phyloP scores from a whole-genome alignment of 2,888 invertebrate genomes.

The Volucella inanis region DNA sequence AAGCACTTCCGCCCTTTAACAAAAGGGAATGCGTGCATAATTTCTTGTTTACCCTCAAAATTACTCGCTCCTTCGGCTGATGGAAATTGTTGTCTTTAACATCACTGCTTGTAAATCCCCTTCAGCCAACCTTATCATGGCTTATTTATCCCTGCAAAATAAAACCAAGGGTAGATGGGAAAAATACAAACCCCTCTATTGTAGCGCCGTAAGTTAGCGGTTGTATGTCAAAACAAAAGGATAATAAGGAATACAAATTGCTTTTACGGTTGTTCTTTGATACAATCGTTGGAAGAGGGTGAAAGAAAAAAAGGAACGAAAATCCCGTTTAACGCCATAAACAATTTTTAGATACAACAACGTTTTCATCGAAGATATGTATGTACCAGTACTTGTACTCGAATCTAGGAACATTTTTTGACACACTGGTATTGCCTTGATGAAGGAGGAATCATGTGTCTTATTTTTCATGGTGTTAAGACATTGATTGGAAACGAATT shows the following conservation, averaged over 20 bases:
- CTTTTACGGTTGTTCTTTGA: constrained; percentile 72
- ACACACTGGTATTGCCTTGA: background rate
- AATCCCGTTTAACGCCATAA: constrained; percentile 65
- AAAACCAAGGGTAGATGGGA: constrained; percentile 61
- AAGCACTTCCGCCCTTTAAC: constrained; percentile 43
- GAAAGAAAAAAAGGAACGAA: constrained; percentile 1
- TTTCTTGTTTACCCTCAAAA: constrained; percentile 75
- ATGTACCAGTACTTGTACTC: background rate
- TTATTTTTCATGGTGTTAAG: constrained; percentile 37
- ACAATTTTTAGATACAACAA: constrained; percentile 62
- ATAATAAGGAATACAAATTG: constrained; percentile 75
- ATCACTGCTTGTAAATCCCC: constrained; percentile 48
- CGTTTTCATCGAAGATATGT: constrained; percentile 31
- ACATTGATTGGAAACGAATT: constrained; percentile 71
- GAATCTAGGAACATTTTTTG: constrained; percentile 19
- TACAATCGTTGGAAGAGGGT: constrained; percentile 45
- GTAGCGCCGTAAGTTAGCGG: constrained; percentile 81
- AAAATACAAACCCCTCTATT: constrained; percentile 60
- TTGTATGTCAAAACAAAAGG: constrained; percentile 83
- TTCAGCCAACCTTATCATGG: constrained; percentile 52
- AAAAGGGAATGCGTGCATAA: constrained; percentile 73
- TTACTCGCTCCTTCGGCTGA: constrained; percentile 71
- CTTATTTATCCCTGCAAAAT: constrained; percentile 57
- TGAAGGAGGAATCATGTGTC: constrained; percentile 16
- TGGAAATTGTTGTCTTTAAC: constrained; percentile 70